phyloP scores from a whole-genome alignment of 2,797 vertebrate genomes.

The Tokudaia tokunoshimensis region DNA sequence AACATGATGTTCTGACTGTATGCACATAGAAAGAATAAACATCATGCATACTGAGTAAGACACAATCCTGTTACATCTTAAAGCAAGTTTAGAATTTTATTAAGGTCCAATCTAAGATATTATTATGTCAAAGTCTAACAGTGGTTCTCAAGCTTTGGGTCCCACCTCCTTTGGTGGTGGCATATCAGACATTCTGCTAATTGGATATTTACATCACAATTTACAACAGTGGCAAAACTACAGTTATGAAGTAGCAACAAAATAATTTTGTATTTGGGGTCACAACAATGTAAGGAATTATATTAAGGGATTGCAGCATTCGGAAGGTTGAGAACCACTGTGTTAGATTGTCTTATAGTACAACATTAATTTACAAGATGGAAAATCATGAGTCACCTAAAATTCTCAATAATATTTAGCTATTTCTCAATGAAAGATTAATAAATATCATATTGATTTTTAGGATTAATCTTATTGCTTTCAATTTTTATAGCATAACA shows the following conservation, averaged over 20 bases:
- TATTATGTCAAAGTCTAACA: neutral
- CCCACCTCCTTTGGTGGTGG: too few species aligned
- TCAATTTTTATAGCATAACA: neutral
- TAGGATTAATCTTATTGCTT: neutral
- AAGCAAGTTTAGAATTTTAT: neutral
- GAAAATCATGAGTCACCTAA: constrained; percentile 19
- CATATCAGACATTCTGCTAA: neutral
- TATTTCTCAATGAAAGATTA: neutral
- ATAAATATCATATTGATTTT: neutral
- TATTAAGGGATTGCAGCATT: neutral
- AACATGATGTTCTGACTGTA: neutral
- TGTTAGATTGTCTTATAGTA: neutral
- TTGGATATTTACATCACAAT: neutral
- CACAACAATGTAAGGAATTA: neutral
- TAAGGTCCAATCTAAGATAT: neutral
- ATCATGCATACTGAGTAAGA: neutral
- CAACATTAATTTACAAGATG: neutral
- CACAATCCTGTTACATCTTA: neutral
- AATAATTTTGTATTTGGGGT: neutral
- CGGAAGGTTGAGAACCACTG: neutral
- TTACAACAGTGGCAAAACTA: too few species aligned
- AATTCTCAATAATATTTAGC: neutral
- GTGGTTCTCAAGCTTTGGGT: neutral
- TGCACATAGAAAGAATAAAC: neutral
- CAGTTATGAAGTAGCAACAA: neutral